Evolutionary conservation across 2,113 vertebrate genomes (phyloP), one percentile per base, ranked within the genome.

Genomic region (Chionis minor): DNA sequence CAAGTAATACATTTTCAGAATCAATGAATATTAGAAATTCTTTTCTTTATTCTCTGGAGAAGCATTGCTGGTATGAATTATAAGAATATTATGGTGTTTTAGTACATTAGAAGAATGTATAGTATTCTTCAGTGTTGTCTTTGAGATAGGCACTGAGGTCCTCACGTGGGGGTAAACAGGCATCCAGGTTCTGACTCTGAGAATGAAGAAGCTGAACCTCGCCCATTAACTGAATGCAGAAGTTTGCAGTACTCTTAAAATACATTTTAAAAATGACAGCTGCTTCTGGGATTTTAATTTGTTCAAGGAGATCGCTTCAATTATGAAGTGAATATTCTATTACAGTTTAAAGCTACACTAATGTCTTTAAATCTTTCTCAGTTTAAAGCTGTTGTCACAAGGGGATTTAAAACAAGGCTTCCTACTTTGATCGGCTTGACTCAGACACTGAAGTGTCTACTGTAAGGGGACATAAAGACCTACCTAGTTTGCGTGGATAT

Each of bases 321-420:
- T 97, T 93, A 93, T 75, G 63, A 95, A 91, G 47, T 77, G 79
- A 97, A 74, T 93, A 88, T 91, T 92, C 80, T 94, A 77, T 88
- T 94, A 92, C 81, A 94, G 80, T 91, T 96, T 77, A 91, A 94
- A 96, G 69, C 79, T 96, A 65, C 59, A 23, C 21, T 96, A 70
- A 86, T 61, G 47, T 75, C 52, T 71, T 96, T 67, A 87, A 89
- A 55, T 89, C 54, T 95, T 94, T 93, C 32, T 70, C 67, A 47
- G 28, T 88, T 91, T 59, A 77, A 84, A 90, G n/a, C 17, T 94
- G 23, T 38, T 62, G 51, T 56, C 49, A 65, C 38, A 62, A 44
- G 35, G 70, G 63, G 26, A 45, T 94, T 69, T 87, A 58, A 27
- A 72, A 62, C 35, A 61, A 67, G 17, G 3, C 32, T 92, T 80